These are phyloP conservation scores for Zaprionus camerounensis DNA, from an alignment of 1,140 invertebrate species.

Conservation along the genomic window DNA sequence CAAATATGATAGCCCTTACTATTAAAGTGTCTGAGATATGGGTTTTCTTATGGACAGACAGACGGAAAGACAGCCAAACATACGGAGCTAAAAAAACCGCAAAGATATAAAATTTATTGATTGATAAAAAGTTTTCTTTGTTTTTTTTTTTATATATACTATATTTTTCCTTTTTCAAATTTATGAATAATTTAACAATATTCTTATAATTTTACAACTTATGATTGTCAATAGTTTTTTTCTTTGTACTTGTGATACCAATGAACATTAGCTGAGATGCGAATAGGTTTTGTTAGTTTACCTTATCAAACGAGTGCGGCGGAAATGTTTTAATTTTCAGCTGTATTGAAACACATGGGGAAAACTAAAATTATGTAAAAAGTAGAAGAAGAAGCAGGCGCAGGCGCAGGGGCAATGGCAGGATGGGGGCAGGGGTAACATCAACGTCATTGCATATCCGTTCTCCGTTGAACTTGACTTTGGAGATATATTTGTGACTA, in stretches of 20 bases:
- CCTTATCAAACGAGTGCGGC: background rate
- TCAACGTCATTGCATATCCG: background rate
- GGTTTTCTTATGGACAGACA: too few species aligned
- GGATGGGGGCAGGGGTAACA: background rate
- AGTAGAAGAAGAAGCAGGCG: background rate
- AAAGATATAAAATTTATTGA: too few species aligned
- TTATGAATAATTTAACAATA: background rate
- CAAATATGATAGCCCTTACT: too few species aligned
- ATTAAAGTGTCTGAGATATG: too few species aligned
- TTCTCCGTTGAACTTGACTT: constrained; percentile 1
- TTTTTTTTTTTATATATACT: too few species aligned
- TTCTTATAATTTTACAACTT: background rate
- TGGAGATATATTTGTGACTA: constrained; percentile 14
- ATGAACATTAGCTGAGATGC: too few species aligned
- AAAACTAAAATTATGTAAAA: constrained; percentile 1
- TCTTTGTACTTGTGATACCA: background rate
- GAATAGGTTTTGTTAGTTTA: background rate
- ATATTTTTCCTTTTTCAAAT: too few species aligned
- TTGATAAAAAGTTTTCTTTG: too few species aligned
- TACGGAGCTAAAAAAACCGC: too few species aligned
- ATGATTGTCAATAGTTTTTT: background rate
- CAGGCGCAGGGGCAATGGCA: background rate
- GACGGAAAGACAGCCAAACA: too few species aligned
- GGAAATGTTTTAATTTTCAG: background rate
- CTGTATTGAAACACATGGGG: background rate